Conservation (phyloP, 1,140 invertebrate genomes). For the Drosophila watanabei region DNA sequence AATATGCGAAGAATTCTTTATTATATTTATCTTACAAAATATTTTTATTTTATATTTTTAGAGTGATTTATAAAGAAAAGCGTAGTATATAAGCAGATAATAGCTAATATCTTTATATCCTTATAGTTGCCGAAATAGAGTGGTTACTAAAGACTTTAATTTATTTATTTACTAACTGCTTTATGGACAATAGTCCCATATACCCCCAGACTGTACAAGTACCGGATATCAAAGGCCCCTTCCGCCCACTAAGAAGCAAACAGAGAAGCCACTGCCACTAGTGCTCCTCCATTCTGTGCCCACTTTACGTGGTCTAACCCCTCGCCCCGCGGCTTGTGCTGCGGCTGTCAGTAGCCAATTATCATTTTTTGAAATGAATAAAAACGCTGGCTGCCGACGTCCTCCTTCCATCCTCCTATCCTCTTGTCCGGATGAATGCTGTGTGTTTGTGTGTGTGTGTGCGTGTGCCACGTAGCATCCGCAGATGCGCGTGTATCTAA, state of each 20-base stretch:
- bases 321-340: slow-evolving; percentile 14
- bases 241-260: slow-evolving; percentile 39
- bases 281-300: slow-evolving; percentile 5
- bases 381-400: slow-evolving; percentile 59
- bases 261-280: slow-evolving; percentile 22
- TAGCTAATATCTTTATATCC: background rate
- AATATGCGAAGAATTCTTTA: background rate
- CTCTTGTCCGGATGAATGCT: slow-evolving; percentile 20
- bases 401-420: background rate
- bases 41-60: background rate
- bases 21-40: background rate
- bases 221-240: slow-evolving; percentile 18
- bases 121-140: background rate
- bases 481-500: slow-evolving; percentile 61
- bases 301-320: slow-evolving; percentile 16
- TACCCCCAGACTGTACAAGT: slow-evolving; percentile 5
- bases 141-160: background rate
- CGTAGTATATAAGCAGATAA: background rate
- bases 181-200: background rate
- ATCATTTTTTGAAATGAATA: slow-evolving; percentile 80
- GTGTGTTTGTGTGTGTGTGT: slow-evolving; percentile 30
- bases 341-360: slow-evolving; percentile 76
- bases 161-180: background rate
- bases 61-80: background rate
- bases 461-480: slow-evolving; percentile 37